Evolutionary conservation across 2,888 invertebrate species (phyloP), one percentile per base, ranked within the genome.

Genomic region (Chirona hameri): DNA sequence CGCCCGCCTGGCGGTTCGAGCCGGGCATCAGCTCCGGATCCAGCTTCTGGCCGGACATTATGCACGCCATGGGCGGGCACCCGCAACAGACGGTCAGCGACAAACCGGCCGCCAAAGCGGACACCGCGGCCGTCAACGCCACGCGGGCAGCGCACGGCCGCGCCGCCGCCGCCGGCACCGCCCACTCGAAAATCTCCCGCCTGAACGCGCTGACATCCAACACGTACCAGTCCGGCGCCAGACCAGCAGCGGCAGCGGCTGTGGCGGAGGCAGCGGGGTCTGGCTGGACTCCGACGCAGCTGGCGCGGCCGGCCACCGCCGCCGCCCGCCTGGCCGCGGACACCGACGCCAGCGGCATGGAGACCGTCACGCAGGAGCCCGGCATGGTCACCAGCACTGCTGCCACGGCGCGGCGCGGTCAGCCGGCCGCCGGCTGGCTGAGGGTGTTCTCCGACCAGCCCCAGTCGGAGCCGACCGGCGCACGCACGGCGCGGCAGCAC

Each of bases 1-100:
- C 79, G 12, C 79, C 79, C 24, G 27, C 48, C 48, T 79, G 79
- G 79, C 48, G 79, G 9, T 79, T 79, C 48, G 52, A 46, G 79
- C 79, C 79, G 27, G 52, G 48, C 79, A 27, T 52, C 52, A 52
- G 79, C 48, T 46, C 48, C 27, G 52, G 48, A 15, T 46, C 48
- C 27, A n/a, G 48, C 27, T 79, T 14, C 48, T 79, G 79, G 79
- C 79, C 79, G 0, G 3, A 79, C 27, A 79, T 79, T 27, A 27
- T 79, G 79, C 7, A 27, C 52, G 79, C 79, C n/a, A n/a, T 79
- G 52, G 48, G 39, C 21, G 46, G n/a, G 7, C 48, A 48, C 48
- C 79, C 46, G 79, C n/a, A 57, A 15, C 31, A 39, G 76, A 79
- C 52, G 48, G 14, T 24, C 39, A 21, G 29, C 21, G 48, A 39